Evolutionary conservation across 2,113 vertebrate genomes (phyloP), one percentile per base, ranked within the genome.

Genomic region (Phoenicopterus ruber): DNA sequence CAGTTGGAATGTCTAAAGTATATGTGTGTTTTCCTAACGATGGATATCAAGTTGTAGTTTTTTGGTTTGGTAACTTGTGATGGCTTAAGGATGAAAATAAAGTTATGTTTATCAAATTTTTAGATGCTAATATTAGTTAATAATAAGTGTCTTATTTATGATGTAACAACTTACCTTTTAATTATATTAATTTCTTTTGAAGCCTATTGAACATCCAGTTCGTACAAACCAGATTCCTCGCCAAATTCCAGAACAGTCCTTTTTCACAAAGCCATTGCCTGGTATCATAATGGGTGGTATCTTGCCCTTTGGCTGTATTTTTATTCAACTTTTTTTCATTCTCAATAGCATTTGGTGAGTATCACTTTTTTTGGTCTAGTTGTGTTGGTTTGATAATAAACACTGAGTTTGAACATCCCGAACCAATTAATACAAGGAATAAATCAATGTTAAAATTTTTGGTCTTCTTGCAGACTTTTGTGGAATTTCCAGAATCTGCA

Each of bases 311-410:
- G 99, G 99, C 40, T 99, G 99, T 94, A 99, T 99, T 97, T 99
- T 99, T 93, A 99, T 99, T 90, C 99, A 99, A 88, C 98, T 99
- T 16, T 99, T 99, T 98, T 99, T 99, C 94, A 99, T 99, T 95
- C 98, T 99, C 63, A 99, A 99, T 89, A 99, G 98, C 94, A 99
- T 99, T 97, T 99, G 99, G 99, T 99, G 97, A 98, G 98, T 93
- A 87, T 66, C 6, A 2, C 11, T 49, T 67, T 34, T 57, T 74
- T 25, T 40, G 17, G 34, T 74, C 59, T 82, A 13, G 7, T 81
- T 49, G 10, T 44, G 17, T 38, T 85, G 52, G 16, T 91, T 46
- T 92, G 44, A 20, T 78, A 46, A 66, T 32, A 69, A 89, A 89
- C 7, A 22, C 19, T 32, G 55, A 93, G 10, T 71, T 54, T 80